Evolutionary conservation across 2,113 vertebrate genomes (phyloP).

Genomic region (Sula dactylatra): DNA sequence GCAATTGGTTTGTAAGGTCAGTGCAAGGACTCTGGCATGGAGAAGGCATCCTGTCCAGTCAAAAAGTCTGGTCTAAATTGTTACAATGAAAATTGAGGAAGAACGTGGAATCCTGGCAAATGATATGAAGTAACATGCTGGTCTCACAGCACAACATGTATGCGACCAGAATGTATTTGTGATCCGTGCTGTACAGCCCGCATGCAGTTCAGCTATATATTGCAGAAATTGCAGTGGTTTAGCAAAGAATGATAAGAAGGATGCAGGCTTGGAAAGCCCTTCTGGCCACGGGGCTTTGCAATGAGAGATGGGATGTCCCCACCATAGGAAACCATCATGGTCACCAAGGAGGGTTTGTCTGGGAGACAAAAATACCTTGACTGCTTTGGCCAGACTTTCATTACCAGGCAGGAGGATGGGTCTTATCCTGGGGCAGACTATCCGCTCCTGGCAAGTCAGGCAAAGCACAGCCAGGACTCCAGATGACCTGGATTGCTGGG

Average conservation of each 20-base stretch:
- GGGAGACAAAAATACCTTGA: not conserved
- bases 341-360: not conserved
- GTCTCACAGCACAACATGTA: not conserved
- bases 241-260: not conserved
- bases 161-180: not conserved
- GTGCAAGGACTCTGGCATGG: not conserved
- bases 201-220: not conserved
- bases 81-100: not conserved
- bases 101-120: not conserved
- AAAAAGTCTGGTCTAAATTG: not conserved
- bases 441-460: not conserved
- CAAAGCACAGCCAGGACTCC: not conserved
- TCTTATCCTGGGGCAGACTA: not conserved
- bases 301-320: not conserved
- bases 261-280: not conserved
- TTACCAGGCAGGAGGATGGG: not conserved
- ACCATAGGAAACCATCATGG: accelerated
- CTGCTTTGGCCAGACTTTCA: not conserved
- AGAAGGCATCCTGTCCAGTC: not conserved
- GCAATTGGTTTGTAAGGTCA: not conserved
- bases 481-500: not conserved
- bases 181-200: not conserved
- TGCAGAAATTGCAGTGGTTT: not conserved
- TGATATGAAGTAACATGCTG: not conserved
- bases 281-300: not conserved